These are phyloP conservation scores for Geopemphigus sp. DNA, from an alignment of 1,140 invertebrate species.

Conservation along the genomic window DNA sequence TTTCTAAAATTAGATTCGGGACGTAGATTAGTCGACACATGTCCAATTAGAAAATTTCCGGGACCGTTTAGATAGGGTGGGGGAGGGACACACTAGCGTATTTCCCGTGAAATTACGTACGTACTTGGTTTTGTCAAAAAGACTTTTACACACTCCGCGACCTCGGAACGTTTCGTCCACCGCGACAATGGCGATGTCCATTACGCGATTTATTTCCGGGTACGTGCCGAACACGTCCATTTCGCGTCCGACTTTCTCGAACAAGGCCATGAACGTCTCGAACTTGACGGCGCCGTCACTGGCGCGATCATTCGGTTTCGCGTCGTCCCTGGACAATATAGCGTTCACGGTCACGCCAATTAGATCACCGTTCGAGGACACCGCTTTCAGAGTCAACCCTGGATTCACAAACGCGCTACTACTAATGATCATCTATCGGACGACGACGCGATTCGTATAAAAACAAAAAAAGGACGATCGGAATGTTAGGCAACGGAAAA, in stretches of 20 bases:
- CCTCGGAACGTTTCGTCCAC: constrained; percentile 66
- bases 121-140: constrained; percentile 61
- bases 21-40: too few relatives aligned
- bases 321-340: constrained; percentile 49
- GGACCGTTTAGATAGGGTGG: too few relatives aligned
- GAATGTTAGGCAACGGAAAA: too few relatives aligned
- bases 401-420: background rate
- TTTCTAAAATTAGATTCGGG: too few relatives aligned
- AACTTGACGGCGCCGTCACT: constrained; percentile 51
- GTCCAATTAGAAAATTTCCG: too few relatives aligned
- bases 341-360: constrained; percentile 62
- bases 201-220: constrained; percentile 59
- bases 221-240: constrained; percentile 61
- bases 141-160: constrained; percentile 63
- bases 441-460: too few relatives aligned
- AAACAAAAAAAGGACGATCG: too few relatives aligned
- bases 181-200: constrained; percentile 66
- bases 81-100: too few relatives aligned
- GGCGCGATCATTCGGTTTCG: background rate
- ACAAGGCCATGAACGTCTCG: constrained; percentile 62
- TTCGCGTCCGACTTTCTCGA: constrained; percentile 61
- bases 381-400: constrained; percentile 64
- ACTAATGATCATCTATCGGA: too few relatives aligned
- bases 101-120: too few relatives aligned
- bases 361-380: constrained; percentile 62